Conservation (phyloP, 2,113 vertebrate genomes). For the Poeciliopsis retropinna region DNA sequence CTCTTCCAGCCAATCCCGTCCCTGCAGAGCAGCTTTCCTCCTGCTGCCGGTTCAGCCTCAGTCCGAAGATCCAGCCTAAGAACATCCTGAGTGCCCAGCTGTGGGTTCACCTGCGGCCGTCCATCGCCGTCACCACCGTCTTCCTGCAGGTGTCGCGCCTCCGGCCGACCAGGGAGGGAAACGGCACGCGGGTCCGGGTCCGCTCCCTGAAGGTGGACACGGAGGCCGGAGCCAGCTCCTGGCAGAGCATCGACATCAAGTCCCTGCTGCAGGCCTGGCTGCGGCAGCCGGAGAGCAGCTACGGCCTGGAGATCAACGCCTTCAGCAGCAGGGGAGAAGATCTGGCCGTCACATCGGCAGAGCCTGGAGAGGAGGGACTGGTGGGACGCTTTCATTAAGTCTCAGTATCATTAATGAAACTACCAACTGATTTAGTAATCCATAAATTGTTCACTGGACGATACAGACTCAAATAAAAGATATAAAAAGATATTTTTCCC, state of each 20-base stretch:
- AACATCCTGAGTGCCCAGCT: constrained; percentile 95
- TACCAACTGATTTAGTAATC: no score
- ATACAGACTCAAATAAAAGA: no score
- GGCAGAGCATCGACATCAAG: constrained; percentile 98
- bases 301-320: constrained; percentile 97
- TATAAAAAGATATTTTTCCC: no score
- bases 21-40: constrained; percentile 87
- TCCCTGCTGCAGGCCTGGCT: constrained; percentile 94
- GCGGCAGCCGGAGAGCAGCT: constrained; percentile 93
- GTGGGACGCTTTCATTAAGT: constrained; percentile 75
- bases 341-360: constrained; percentile 89
- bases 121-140: constrained; percentile 88
- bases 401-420: no score
- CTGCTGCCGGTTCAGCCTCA: constrained; percentile 97
- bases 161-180: constrained; percentile 87
- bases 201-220: constrained; percentile 94
- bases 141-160: constrained; percentile 96
- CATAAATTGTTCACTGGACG: no score
- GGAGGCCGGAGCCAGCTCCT: constrained; percentile 88
- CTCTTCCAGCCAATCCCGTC: constrained; percentile 84
- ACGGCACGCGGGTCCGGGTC: constrained; percentile 87
- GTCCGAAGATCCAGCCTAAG: constrained; percentile 92
- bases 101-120: constrained; percentile 94
- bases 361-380: constrained; percentile 93
- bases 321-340: constrained; percentile 89